Evolutionary conservation across 1,140 invertebrate genomes (phyloP).

Genomic region (Drosophila sulfurigaster): DNA sequence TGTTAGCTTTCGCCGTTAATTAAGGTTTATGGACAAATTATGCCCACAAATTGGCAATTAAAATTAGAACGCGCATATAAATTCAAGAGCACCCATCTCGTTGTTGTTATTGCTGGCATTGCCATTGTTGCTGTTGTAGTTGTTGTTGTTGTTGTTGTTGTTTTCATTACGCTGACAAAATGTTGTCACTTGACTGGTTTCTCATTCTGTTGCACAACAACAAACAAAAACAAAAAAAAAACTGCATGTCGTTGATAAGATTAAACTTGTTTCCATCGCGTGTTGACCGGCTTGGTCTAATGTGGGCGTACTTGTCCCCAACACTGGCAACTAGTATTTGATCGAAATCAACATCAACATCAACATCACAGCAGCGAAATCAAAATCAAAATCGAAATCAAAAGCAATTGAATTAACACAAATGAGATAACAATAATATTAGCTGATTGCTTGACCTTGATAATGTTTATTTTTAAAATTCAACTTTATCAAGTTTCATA

Average conservation of each 20-base stretch:
- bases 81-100: slow-evolving; percentile 64
- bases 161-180: slow-evolving; percentile 58
- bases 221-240: slow-evolving; percentile 8
- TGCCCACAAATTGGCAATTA: slow-evolving; percentile 83
- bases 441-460: slow-evolving; percentile 24
- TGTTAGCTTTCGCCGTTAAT: slow-evolving; percentile 81
- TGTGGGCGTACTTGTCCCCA: slow-evolving; percentile 40
- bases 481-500: slow-evolving; percentile 6
- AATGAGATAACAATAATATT: slow-evolving; percentile 39
- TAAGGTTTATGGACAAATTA: slow-evolving; percentile 83
- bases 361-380: background rate
- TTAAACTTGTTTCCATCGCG: slow-evolving; percentile 40
- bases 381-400: slow-evolving; percentile 36
- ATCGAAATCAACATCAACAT: slow-evolving; percentile 25
- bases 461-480: background rate
- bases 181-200: slow-evolving; percentile 74
- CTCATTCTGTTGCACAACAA: slow-evolving; percentile 46
- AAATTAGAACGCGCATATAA: slow-evolving; percentile 82
- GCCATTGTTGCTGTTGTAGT: background rate
- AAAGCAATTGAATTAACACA: slow-evolving; percentile 27
- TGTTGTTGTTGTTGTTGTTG: slow-evolving; percentile 19
- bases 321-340: slow-evolving; percentile 13
- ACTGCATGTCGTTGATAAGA: slow-evolving; percentile 50
- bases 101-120: background rate
- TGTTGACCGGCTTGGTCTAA: background rate